phyloP scores from a whole-genome alignment of 2,888 invertebrate genomes.

The Prenolepis imparis region DNA sequence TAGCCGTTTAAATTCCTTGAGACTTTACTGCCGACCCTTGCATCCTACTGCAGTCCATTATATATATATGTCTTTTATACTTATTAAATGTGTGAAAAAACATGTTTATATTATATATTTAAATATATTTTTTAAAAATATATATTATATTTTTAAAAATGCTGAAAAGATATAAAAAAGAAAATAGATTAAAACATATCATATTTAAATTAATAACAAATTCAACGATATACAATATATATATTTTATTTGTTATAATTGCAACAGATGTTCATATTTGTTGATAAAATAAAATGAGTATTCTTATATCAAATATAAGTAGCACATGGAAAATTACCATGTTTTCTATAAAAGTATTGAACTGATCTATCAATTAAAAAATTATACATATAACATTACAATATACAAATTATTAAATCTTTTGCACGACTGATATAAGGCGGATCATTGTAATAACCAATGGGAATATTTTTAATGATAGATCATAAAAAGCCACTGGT shows the following conservation, averaged over 20 bases:
- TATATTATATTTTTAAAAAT: neutral
- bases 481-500: neutral
- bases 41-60: neutral
- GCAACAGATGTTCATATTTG: slow-evolving; percentile 17
- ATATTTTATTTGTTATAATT: neutral
- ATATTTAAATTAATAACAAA: neutral
- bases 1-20: slow-evolving; percentile 15
- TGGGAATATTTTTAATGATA: slow-evolving; percentile 7
- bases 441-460: slow-evolving; percentile 22
- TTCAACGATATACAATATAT: neutral
- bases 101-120: neutral
- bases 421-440: slow-evolving; percentile 6
- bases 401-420: slow-evolving; percentile 23
- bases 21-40: neutral
- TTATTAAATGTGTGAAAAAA: neutral
- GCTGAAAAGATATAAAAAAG: slow-evolving; percentile 1
- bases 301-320: slow-evolving; percentile 23
- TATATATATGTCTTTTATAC: neutral
- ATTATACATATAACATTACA: slow-evolving; percentile 19
- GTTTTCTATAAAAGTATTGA: slow-evolving; percentile 11
- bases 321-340: neutral
- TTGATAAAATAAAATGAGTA: slow-evolving; percentile 39
- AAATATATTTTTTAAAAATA: neutral
- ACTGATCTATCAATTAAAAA: slow-evolving; percentile 25
- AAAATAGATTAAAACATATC: neutral